Conservation (phyloP, 2,113 vertebrate species). For the Pelvicachromis taeniatus region DNA sequence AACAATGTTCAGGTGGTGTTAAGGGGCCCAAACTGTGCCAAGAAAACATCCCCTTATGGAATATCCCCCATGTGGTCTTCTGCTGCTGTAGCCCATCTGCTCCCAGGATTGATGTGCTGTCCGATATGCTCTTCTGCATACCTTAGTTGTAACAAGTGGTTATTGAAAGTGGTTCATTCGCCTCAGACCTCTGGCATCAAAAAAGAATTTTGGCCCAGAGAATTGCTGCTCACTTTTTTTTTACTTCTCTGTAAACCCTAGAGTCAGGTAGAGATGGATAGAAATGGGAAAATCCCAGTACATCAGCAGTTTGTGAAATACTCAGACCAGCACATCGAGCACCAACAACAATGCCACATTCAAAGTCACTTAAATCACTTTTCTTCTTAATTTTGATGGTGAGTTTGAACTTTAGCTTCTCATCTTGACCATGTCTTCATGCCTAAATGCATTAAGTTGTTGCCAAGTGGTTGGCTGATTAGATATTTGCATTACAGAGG, state of each 20-base stretch:
- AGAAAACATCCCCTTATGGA: neutral
- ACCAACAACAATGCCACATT: neutral
- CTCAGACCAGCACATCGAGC: neutral
- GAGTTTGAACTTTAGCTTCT: neutral
- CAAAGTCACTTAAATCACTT: neutral
- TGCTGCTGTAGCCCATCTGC: neutral
- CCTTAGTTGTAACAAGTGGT: neutral
- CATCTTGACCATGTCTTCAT: neutral
- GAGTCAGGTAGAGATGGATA: neutral
- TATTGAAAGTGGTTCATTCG: neutral
- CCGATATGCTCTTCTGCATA: neutral
- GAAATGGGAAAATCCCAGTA: neutral
- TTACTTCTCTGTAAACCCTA: neutral
- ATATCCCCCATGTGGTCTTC: neutral
- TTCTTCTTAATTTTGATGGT: neutral
- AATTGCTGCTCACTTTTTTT: neutral
- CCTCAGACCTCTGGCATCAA: neutral
- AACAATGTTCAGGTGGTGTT: neutral
- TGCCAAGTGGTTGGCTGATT: neutral
- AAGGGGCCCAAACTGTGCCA: neutral
- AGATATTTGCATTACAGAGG: neutral
- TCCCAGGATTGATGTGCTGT: neutral
- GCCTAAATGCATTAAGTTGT: accelerated
- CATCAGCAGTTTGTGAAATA: neutral
- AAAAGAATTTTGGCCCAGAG: neutral